These are phyloP conservation scores for Tipula helvola DNA, from an alignment of 2,888 invertebrate species.

Conservation along the genomic window DNA sequence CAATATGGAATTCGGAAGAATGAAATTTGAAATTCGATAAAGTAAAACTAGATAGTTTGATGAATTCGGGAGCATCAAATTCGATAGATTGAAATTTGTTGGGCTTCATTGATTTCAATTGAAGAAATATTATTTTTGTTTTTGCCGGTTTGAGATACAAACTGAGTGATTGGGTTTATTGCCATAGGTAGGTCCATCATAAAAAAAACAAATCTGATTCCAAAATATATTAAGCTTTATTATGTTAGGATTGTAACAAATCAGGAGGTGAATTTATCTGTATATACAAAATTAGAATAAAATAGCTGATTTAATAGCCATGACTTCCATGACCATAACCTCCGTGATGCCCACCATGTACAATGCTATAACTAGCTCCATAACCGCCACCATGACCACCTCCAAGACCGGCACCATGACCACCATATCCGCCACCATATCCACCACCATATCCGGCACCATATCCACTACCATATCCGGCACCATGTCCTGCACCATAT, in stretches of 20 bases:
- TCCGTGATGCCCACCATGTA: slow-evolving; percentile 5
- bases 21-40: too few relatives aligned
- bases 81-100: too few relatives aligned
- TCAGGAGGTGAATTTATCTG: neutral
- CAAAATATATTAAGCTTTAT: neutral
- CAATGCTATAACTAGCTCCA: neutral
- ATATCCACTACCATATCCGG: slow-evolving; percentile 1
- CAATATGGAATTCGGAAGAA: too few relatives aligned
- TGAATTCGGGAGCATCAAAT: too few relatives aligned
- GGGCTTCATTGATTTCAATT: too few relatives aligned
- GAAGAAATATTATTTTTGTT: too few relatives aligned
- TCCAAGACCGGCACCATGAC: neutral
- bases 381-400: neutral
- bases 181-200: too few relatives aligned
- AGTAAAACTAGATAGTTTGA: too few relatives aligned
- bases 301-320: neutral
- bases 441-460: slow-evolving; percentile 12
- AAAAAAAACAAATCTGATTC: too few relatives aligned
- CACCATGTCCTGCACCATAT: neutral
- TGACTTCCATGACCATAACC: neutral
- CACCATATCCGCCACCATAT: neutral
- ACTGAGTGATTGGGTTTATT: too few relatives aligned
- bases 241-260: neutral
- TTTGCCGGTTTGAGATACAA: too few relatives aligned
- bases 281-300: neutral